phyloP scores from a whole-genome alignment of 2,797 vertebrate genomes.

The Brotula barbata region DNA sequence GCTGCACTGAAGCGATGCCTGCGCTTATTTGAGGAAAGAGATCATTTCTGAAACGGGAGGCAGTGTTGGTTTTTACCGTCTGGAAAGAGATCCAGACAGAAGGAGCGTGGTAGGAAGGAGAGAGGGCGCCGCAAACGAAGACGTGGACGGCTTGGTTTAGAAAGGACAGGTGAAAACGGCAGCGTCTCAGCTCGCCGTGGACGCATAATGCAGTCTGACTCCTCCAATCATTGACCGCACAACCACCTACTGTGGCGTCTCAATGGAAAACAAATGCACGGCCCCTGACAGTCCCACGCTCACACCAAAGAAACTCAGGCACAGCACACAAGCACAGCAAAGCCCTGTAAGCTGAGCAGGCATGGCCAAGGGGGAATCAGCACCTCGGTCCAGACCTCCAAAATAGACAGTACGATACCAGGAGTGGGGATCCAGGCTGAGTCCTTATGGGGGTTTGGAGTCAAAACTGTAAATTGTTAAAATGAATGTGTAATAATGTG shows the following conservation, averaged over 20 bases:
- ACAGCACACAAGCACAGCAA: not conserved
- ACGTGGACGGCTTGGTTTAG: slow-evolving; percentile 1
- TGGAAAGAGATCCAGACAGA: slow-evolving; percentile 5
- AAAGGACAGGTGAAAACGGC: not conserved
- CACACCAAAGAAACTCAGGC: slow-evolving; percentile 24
- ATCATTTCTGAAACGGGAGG: slow-evolving; percentile 24
- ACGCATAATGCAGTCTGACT: slow-evolving; percentile 63
- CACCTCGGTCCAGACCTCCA: not conserved
- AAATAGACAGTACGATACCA: too few species aligned
- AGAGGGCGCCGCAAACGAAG: slow-evolving; percentile 22
- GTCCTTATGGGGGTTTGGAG: too few species aligned
- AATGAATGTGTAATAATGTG: too few species aligned
- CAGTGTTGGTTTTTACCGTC: slow-evolving; percentile 12
- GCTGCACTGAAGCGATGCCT: slow-evolving; percentile 10
- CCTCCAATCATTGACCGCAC: slow-evolving; percentile 42
- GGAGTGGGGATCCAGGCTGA: too few species aligned
- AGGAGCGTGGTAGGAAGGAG: not conserved
- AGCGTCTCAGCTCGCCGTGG: too few species aligned
- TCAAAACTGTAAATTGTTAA: too few species aligned
- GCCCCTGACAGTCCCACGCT: slow-evolving; percentile 5
- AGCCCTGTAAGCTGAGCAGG: slow-evolving; percentile 11
- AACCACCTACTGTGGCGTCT: slow-evolving; percentile 48
- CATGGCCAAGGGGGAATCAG: not conserved
- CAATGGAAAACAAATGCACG: slow-evolving; percentile 19
- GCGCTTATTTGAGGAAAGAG: slow-evolving; percentile 36